These are phyloP conservation scores for Tipula confusa DNA, from an alignment of 2,888 invertebrate species.

Conservation along the genomic window DNA sequence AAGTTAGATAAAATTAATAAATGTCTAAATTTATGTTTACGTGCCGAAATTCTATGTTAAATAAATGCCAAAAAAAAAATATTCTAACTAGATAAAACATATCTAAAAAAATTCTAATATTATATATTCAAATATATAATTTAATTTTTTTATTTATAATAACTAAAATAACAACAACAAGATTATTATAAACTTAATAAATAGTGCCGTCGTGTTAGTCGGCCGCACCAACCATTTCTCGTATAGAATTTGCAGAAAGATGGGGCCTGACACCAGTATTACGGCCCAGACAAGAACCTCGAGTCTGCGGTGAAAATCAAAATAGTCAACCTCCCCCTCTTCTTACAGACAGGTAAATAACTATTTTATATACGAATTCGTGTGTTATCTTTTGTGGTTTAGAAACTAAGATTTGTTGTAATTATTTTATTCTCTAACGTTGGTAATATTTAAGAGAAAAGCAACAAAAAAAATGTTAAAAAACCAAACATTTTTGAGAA, in stretches of 20 bases:
- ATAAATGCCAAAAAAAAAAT: conserved; percentile 31
- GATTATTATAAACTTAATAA: neutral
- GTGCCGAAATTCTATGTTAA: conserved; percentile 3
- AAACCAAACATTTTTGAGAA: neutral
- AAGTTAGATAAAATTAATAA: conserved; percentile 13
- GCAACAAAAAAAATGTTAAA: neutral
- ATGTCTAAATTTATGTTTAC: conserved; percentile 28
- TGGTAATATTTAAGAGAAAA: neutral
- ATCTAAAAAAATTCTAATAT: too few species aligned
- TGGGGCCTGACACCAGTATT: conserved; percentile 98
- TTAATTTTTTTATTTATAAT: neutral
- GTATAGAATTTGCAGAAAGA: conserved; percentile 95
- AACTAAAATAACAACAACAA: neutral
- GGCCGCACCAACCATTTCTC: conserved; percentile 68
- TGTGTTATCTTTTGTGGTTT: neutral
- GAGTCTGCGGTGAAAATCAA: conserved; percentile 58
- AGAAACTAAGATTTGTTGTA: neutral
- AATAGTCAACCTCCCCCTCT: conserved; percentile 51
- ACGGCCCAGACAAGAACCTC: conserved; percentile 93
- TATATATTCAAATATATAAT: neutral
- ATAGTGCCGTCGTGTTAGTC: conserved; percentile 30
- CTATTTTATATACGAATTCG: neutral
- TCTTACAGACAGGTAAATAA: conserved; percentile 50
- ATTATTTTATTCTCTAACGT: neutral
- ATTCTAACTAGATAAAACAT: conserved; percentile 32